phyloP scores from a whole-genome alignment of 2,113 vertebrate genomes.

The Monarcha castaneiventris region DNA sequence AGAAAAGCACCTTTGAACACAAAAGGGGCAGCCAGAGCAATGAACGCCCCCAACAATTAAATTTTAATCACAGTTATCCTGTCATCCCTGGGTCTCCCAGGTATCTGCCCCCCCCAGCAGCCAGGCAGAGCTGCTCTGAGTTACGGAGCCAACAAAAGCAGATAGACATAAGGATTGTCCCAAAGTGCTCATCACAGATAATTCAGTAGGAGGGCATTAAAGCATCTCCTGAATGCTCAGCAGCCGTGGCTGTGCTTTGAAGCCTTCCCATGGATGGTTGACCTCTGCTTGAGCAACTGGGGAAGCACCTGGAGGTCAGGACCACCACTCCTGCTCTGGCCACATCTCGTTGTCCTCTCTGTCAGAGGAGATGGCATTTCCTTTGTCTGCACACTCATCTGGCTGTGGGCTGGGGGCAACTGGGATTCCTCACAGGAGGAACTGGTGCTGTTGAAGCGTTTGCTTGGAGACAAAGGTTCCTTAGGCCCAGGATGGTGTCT shows the following conservation, averaged over 20 bases:
- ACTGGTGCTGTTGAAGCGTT: background rate
- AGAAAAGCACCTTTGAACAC: background rate
- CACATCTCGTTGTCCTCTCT: background rate
- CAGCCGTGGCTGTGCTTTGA: background rate
- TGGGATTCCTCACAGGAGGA: background rate
- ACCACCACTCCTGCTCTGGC: background rate
- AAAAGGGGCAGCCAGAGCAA: background rate
- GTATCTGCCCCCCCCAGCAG: background rate
- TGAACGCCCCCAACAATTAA: background rate
- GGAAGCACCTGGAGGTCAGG: background rate
- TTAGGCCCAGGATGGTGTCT: background rate
- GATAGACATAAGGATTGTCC: background rate
- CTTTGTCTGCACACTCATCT: background rate
- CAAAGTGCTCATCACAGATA: background rate
- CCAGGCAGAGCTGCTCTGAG: background rate
- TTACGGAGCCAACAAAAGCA: background rate
- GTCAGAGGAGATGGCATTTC: background rate
- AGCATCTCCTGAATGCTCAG: background rate
- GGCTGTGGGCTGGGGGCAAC: background rate
- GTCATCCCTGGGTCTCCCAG: background rate
- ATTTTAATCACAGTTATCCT: background rate
- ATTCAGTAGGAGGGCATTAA: background rate
- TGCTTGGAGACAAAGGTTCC: background rate
- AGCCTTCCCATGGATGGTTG: background rate
- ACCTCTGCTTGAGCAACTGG: background rate